Evolutionary conservation across 2,888 invertebrate genomes (phyloP).

Genomic region (Eristalinus sepulchralis): DNA sequence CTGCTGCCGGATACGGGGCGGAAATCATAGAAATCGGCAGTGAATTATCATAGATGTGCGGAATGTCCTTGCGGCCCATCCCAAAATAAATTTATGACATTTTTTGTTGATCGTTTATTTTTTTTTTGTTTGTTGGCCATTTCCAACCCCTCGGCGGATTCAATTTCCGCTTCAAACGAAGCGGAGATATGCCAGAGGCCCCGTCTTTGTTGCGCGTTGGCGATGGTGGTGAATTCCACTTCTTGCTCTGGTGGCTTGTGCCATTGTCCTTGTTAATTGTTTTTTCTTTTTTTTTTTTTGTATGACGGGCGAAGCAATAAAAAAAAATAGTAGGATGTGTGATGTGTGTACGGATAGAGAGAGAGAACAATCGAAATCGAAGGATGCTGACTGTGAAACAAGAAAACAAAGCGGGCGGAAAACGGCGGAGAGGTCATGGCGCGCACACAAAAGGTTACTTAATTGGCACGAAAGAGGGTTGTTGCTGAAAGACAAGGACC

Average conservation of each 20-base stretch:
- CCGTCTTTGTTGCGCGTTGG: constrained; percentile 28
- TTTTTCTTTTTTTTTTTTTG: constrained; percentile 14
- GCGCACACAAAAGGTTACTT: constrained; percentile 65
- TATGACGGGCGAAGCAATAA: constrained; percentile 19
- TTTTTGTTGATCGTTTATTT: constrained; percentile 39
- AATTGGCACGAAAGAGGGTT: constrained; percentile 49
- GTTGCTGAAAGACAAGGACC: neutral
- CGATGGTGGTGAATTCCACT: neutral
- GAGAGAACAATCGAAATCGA: constrained; percentile 42
- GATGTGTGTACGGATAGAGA: neutral
- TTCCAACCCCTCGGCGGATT: constrained; percentile 24
- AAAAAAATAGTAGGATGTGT: constrained; percentile 33
- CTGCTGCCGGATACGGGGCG: constrained; percentile 29
- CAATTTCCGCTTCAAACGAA: constrained; percentile 47
- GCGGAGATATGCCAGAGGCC: constrained; percentile 14
- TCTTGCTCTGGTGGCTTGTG: neutral
- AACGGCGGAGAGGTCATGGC: constrained; percentile 48
- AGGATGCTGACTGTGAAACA: neutral
- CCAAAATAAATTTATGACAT: constrained; percentile 56
- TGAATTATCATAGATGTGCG: constrained; percentile 53
- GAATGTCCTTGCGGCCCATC: neutral
- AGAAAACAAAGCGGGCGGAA: neutral
- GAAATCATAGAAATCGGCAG: constrained; percentile 44
- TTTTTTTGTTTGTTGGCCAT: constrained; percentile 22
- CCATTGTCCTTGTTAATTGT: constrained; percentile 60